Evolutionary conservation across 2,797 vertebrate species (phyloP).

Genomic region (Rallus crepitans): DNA sequence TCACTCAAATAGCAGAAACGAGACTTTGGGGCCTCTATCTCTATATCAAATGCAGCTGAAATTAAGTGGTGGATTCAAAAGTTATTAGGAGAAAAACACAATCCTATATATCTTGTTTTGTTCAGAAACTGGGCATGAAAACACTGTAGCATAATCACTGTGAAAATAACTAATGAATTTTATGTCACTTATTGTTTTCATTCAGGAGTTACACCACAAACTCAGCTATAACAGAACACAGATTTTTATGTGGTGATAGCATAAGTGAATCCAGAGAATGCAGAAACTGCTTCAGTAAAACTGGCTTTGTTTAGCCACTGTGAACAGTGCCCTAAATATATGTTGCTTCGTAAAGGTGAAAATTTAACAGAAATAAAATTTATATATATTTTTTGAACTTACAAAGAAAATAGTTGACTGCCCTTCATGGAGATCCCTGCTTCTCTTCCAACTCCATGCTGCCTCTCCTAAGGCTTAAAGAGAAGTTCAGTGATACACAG

Average conservation of each 20-base stretch:
- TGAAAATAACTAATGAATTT: slow-evolving; percentile 30
- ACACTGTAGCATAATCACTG: neutral
- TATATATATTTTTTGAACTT: neutral
- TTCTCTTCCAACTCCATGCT: slow-evolving; percentile 20
- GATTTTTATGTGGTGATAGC: neutral
- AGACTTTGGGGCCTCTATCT: neutral
- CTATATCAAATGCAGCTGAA: slow-evolving; percentile 15
- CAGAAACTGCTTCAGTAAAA: neutral
- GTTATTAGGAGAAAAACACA: neutral
- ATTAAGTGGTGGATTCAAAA: neutral
- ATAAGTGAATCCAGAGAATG: neutral
- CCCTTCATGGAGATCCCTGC: neutral
- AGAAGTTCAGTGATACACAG: neutral
- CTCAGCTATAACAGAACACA: slow-evolving; percentile 5
- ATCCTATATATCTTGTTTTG: neutral
- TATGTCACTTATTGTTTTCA: neutral
- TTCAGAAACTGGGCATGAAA: slow-evolving; percentile 7
- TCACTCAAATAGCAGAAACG: slow-evolving; percentile 37
- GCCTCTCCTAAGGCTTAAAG: slow-evolving; percentile 31
- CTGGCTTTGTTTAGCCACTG: neutral
- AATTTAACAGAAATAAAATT: neutral
- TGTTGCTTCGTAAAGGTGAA: neutral
- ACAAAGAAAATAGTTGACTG: neutral
- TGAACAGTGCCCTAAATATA: neutral
- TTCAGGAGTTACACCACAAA: slow-evolving; percentile 18